Evolutionary conservation across 2,888 invertebrate species (phyloP).

Genomic region (Ophion ellenae): DNA sequence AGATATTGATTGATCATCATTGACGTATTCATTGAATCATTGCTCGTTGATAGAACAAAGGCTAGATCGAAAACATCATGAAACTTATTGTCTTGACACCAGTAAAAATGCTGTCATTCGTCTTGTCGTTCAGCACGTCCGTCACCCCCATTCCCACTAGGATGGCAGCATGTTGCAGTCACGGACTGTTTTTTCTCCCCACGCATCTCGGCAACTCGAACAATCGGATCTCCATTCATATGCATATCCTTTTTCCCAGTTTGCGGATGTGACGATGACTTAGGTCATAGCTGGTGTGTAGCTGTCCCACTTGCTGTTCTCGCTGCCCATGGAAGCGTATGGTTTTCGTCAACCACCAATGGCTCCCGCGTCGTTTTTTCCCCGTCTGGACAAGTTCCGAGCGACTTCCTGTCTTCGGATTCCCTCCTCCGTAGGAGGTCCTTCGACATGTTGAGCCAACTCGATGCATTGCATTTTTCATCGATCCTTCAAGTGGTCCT

Average conservation of each 20-base stretch:
- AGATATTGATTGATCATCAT: too few species aligned
- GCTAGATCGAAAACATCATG: too few species aligned
- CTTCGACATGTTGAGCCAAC: slow-evolving; percentile 15
- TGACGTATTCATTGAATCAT: too few species aligned
- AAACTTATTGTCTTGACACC: too few species aligned
- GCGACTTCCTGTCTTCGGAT: slow-evolving; percentile 16
- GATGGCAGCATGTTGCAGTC: slow-evolving; percentile 24
- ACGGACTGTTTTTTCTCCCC: background rate
- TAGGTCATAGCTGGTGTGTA: slow-evolving; percentile 23
- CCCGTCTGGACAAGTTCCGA: background rate
- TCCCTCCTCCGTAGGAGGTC: slow-evolving; percentile 24
- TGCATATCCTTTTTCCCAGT: slow-evolving; percentile 44
- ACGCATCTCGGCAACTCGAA: slow-evolving; percentile 6
- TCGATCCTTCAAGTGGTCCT: background rate
- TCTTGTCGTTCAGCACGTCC: too few species aligned
- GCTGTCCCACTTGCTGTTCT: slow-evolving; percentile 20
- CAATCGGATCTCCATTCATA: slow-evolving; percentile 46
- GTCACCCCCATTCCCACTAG: background rate
- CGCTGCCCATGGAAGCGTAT: slow-evolving; percentile 19
- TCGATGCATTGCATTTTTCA: slow-evolving; percentile 22
- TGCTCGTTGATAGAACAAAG: too few species aligned
- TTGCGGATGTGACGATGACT: slow-evolving; percentile 39
- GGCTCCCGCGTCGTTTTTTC: slow-evolving; percentile 19
- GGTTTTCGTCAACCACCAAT: slow-evolving; percentile 43
- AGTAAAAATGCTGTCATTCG: too few species aligned